Conservation (phyloP, 2,113 vertebrate genomes). For the Euleptes europaea region DNA sequence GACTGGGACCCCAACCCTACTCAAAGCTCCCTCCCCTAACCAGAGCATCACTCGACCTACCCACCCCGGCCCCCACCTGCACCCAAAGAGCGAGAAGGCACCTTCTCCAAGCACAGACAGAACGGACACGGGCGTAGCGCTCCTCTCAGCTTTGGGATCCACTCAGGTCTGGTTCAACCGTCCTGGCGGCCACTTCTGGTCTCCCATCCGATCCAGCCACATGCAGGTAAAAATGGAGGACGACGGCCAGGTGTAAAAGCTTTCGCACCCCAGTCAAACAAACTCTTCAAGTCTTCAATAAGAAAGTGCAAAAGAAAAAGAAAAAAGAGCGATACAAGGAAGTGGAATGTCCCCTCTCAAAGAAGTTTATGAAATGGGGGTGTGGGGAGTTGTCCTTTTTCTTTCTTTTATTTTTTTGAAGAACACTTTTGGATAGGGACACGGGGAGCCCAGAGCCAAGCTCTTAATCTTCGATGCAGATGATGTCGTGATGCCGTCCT, state of each 20-base stretch:
- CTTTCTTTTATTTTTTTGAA: slow-evolving; percentile 30
- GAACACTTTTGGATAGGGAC: slow-evolving; percentile 43
- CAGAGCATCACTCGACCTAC: background rate
- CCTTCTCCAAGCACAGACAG: slow-evolving; percentile 1
- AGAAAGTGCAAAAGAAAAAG: slow-evolving; percentile 74
- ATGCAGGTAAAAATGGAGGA: slow-evolving; percentile 24
- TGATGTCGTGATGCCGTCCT: slow-evolving; percentile 73
- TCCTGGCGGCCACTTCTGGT: background rate
- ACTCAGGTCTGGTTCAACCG: background rate
- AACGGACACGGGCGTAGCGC: background rate
- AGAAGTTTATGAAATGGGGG: slow-evolving; percentile 25
- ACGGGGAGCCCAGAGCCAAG: background rate
- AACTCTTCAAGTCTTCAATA: slow-evolving; percentile 74
- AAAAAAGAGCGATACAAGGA: slow-evolving; percentile 62
- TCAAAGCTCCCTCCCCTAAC: background rate
- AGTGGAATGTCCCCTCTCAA: slow-evolving; percentile 49
- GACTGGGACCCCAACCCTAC: background rate
- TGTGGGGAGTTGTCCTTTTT: background rate
- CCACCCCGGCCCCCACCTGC: background rate
- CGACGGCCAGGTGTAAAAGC: background rate
- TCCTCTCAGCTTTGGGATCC: background rate
- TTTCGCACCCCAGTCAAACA: slow-evolving; percentile 46
- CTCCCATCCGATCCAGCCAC: slow-evolving; percentile 9
- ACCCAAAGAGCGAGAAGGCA: background rate
- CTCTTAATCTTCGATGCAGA: slow-evolving; percentile 77